phyloP scores from a whole-genome alignment of 64 coral and sea anemone species.

The Hydrozoanthus tunicans region DNA sequence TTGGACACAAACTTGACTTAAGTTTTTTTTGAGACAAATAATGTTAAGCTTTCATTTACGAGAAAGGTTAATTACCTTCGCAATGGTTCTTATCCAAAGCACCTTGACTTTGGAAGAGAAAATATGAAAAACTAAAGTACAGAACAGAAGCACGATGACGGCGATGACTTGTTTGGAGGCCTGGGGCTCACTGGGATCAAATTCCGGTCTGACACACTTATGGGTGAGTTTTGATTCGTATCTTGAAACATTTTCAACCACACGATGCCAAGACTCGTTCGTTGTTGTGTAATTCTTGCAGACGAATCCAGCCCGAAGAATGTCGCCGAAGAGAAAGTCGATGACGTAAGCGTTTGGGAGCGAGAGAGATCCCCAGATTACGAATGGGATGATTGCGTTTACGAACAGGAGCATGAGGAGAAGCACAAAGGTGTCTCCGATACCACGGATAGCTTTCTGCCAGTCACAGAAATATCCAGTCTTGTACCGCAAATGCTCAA shows the following conservation, averaged over 20 bases:
- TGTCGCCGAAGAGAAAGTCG: slow-evolving; percentile 68
- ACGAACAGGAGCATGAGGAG: slow-evolving; percentile 58
- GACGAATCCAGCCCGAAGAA: slow-evolving; percentile 64
- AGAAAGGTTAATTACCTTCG: not conserved
- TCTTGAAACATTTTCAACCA: not conserved
- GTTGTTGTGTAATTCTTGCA: slow-evolving; percentile 28
- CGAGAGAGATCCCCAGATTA: slow-evolving; percentile 63
- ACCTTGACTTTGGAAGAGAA: not conserved
- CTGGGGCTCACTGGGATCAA: slow-evolving; percentile 7
- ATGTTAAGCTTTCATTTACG: not conserved
- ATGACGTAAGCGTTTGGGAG: slow-evolving; percentile 72
- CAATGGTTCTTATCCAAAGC: not conserved
- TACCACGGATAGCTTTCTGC: slow-evolving; percentile 41
- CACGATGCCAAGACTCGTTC: not conserved
- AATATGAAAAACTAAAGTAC: slow-evolving; percentile 14
- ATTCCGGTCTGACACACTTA: not conserved
- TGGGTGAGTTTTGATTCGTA: not conserved
- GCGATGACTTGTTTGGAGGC: slow-evolving; percentile 19
- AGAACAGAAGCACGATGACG: slow-evolving; percentile 35
- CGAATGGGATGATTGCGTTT: slow-evolving; percentile 66
- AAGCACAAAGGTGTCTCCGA: slow-evolving; percentile 61
- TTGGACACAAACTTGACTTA: no score
- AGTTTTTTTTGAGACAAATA: no score
- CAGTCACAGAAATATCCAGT: slow-evolving; percentile 81
- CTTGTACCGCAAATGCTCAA: slow-evolving; percentile 71